A percentile compares a stretch with the other conserved stretches of the same genome.
Evolutionary conservation across 1,140 invertebrate species (phyloP).

Genomic region (Dinothrombium tinctorium): DNA sequence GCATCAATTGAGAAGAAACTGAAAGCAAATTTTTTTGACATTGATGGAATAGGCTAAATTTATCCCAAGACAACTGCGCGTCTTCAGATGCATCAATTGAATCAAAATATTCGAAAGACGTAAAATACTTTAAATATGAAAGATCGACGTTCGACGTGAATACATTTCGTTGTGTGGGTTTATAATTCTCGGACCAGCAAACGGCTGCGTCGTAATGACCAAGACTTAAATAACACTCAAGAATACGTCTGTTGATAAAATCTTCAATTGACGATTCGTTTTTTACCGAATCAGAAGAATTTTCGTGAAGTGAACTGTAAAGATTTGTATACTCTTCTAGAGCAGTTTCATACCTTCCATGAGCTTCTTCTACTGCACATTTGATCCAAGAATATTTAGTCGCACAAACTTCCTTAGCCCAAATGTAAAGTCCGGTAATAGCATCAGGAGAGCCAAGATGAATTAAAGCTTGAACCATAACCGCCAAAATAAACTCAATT

Average conservation of each 20-base stretch:
- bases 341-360: conserved; percentile 29
- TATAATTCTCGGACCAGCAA: conserved; percentile 26
- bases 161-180: neutral
- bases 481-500: conserved; percentile 42
- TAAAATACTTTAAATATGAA: too few species aligned
- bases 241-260: conserved; percentile 25
- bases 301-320: neutral
- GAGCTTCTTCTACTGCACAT: conserved; percentile 56
- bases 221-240: conserved; percentile 36
- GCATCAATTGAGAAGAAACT: neutral
- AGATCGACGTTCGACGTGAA: neutral
- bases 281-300: neutral
- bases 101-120: neutral
- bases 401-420: conserved; percentile 35
- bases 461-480: conserved; percentile 40
- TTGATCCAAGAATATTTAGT: conserved; percentile 39
- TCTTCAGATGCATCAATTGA: neutral
- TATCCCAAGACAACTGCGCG: neutral
- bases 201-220: conserved; percentile 29
- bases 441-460: conserved; percentile 49
- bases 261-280: too few species aligned
- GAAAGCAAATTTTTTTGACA: neutral
- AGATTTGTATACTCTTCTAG: conserved; percentile 2
- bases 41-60: neutral
- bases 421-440: conserved; percentile 53